Evolutionary conservation across 2,797 vertebrate genomes (phyloP), one percentile per base, ranked within the genome.

Genomic region (Pitangus sulphuratus): DNA sequence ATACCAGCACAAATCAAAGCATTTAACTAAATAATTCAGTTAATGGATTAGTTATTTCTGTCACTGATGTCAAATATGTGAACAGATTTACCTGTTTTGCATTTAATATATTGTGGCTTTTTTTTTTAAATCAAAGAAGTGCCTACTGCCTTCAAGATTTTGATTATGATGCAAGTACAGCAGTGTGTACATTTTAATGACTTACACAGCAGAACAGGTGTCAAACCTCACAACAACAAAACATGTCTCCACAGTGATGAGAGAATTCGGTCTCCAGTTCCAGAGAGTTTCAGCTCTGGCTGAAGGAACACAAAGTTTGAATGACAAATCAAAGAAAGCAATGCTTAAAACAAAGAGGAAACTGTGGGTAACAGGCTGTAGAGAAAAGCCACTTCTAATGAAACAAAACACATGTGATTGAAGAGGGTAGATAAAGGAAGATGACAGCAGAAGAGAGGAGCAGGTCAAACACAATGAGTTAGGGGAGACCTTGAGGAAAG

Each of bases 391-490:
- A 33, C 54, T 90, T 70, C 44, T 82, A 86, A 89, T 89, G 87
- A 93, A 96, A 92, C 69, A 89, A 93, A 95, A 60, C 56, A 71
- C 24, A 2, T 25, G n/a, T 44, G 81, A 92, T 64, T 90, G 91
- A 96, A 95, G 92, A 94, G 85, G 45, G 66, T 47, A 88, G 89
- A 95, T 88, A 75, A 97, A 95, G 88, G 72, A 75, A 84, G 93
- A 80, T 81, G 39, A 72, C 35, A 95, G 39, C 14, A 72, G 81
- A 86, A 93, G 70, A 93, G 87, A 58, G 31, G 61, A 97, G 33
- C 3, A 4, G 88, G 84, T 84, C 18, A 11, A 85, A 85, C 50
- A 62, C 37, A 76, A 37, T 72, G 79, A 86, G 62, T 93, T 95
- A 37, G 0, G 25, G 57, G 50, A 72, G 85, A 95, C 93, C 92